These are phyloP conservation scores for Polydrusus pterygomalis DNA, from an alignment of 2,888 invertebrate genomes.

Conservation along the genomic window DNA sequence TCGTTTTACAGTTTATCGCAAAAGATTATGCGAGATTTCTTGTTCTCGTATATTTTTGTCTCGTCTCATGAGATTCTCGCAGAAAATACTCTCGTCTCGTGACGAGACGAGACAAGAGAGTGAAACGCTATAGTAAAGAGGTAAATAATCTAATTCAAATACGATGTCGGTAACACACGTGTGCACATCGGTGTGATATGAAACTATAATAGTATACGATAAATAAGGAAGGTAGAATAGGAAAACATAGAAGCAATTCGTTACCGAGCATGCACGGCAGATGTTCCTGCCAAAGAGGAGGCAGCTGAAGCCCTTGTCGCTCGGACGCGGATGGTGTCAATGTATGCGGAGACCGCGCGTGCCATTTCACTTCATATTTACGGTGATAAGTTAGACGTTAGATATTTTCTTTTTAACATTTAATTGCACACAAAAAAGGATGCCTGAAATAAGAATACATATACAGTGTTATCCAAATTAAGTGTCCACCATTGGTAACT, in stretches of 20 bases:
- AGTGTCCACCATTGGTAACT: too few species aligned
- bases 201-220: slow-evolving; percentile 47
- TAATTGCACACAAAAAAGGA: too few species aligned
- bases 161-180: slow-evolving; percentile 44
- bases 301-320: slow-evolving; percentile 47
- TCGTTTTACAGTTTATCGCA: too few species aligned
- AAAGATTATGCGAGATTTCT: too few species aligned
- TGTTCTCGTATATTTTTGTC: too few species aligned
- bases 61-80: too few species aligned
- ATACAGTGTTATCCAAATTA: too few species aligned
- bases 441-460: too few species aligned
- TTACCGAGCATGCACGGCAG: slow-evolving; percentile 37
- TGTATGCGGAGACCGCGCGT: slow-evolving; percentile 44
- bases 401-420: not conserved
- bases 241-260: slow-evolving; percentile 43
- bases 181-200: slow-evolving; percentile 45
- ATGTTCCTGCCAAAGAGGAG: slow-evolving; percentile 37
- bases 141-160: slow-evolving; percentile 2
- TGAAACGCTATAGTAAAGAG: too few species aligned
- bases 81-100: too few species aligned
- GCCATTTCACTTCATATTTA: slow-evolving; percentile 29
- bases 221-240: slow-evolving; percentile 34
- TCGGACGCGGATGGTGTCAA: slow-evolving; percentile 21
- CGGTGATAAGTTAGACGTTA: not conserved
- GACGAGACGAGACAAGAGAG: too few species aligned